phyloP scores from a whole-genome alignment of 1,140 invertebrate genomes.

The Zaprionus tsacasi region DNA sequence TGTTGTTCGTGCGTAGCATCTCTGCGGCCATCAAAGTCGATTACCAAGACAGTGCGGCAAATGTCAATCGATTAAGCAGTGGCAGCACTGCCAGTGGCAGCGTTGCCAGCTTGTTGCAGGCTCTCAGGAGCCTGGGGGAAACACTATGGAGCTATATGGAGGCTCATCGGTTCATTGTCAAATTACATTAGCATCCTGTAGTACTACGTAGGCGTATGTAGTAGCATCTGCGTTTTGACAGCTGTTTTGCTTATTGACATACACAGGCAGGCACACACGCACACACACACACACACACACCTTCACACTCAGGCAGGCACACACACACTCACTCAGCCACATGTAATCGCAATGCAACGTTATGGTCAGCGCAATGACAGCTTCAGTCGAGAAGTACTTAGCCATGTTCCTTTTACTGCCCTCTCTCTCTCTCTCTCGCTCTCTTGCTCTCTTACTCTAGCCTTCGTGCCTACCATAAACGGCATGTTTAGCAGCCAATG shows the following conservation, averaged over 20 bases:
- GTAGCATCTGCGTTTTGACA: conserved; percentile 72
- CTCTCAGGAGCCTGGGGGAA: no score
- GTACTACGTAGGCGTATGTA: not conserved
- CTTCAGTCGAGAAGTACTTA: conserved; percentile 31
- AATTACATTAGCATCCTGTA: conserved; percentile 76
- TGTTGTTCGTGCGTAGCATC: conserved; percentile 2
- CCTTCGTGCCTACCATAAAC: conserved; percentile 34
- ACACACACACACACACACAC: conserved; percentile 23
- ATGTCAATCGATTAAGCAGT: conserved; percentile 76
- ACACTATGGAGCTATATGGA: no score
- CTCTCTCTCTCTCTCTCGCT: not conserved
- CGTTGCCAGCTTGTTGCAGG: no score
- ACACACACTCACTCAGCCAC: not conserved
- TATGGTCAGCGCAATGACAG: conserved; percentile 45
- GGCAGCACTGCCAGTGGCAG: not conserved
- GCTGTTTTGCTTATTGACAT: conserved; percentile 78
- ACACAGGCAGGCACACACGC: conserved; percentile 37
- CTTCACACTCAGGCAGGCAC: conserved; percentile 8
- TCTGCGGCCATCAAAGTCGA: conserved; percentile 71
- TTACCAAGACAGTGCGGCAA: conserved; percentile 72
- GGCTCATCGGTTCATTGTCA: conserved; percentile 71
- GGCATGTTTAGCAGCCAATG: conserved; percentile 51
- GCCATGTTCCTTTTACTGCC: conserved; percentile 38
- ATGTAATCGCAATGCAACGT: conserved; percentile 42
- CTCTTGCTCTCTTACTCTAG: not conserved